phyloP scores from a whole-genome alignment of 1,140 invertebrate species.

The Trichoplusia ni region DNA sequence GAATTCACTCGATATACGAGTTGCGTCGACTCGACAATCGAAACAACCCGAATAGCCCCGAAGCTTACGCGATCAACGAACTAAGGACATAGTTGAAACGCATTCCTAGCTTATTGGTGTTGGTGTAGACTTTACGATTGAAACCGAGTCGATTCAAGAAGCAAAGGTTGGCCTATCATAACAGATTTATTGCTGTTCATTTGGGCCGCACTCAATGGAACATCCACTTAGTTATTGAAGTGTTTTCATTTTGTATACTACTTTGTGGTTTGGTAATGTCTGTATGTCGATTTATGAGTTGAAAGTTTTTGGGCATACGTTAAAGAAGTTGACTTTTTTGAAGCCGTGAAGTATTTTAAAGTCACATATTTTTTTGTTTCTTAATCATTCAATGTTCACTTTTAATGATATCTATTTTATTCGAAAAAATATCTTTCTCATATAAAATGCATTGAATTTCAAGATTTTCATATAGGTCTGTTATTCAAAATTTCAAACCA shows the following conservation, averaged over 20 bases:
- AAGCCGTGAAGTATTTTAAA: too few relatives aligned
- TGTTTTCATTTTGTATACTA: neutral
- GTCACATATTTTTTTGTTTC: too few relatives aligned
- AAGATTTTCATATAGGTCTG: too few relatives aligned
- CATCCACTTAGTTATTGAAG: constrained; percentile 19
- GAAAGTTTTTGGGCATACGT: too few relatives aligned
- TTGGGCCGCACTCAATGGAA: constrained; percentile 23
- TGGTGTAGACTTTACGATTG: constrained; percentile 47
- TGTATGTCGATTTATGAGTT: neutral
- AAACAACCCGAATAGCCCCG: constrained; percentile 17
- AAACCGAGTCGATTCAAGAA: constrained; percentile 36
- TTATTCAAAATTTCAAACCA: too few relatives aligned
- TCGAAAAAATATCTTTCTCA: too few relatives aligned
- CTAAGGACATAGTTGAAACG: constrained; percentile 54
- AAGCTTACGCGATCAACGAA: constrained; percentile 54
- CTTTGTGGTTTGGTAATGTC: neutral
- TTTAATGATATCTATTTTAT: too few relatives aligned
- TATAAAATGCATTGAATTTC: too few relatives aligned
- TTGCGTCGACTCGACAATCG: neutral
- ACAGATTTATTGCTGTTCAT: constrained; percentile 44
- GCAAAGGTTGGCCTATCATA: constrained; percentile 45
- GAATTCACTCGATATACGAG: neutral
- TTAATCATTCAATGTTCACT: too few relatives aligned
- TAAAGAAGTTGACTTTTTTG: too few relatives aligned
- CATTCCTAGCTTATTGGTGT: constrained; percentile 55